phyloP scores from a whole-genome alignment of 1,140 invertebrate genomes.

The Diorhabda sublineata region DNA sequence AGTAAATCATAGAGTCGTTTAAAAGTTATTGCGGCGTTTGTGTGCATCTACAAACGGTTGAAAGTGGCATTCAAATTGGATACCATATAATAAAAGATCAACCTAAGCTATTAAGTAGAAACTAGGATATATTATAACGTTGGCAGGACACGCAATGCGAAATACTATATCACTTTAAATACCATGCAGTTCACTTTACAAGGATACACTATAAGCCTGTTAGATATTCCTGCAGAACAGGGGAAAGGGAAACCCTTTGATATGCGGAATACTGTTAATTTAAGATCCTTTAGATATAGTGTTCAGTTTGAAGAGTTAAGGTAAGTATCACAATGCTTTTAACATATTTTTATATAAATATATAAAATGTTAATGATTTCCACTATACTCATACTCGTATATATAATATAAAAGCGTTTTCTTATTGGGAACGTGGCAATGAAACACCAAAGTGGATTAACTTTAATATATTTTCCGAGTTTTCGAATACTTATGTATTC shows the following conservation, averaged over 20 bases:
- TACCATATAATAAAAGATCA: constrained; percentile 4
- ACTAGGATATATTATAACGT: constrained; percentile 4
- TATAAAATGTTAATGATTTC: too few species aligned
- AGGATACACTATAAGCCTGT: not conserved
- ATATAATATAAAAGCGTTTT: too few species aligned
- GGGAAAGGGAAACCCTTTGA: not conserved
- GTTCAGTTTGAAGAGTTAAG: not conserved
- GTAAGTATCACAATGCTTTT: not conserved
- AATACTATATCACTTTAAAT: constrained; percentile 7
- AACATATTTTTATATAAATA: too few species aligned
- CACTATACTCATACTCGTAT: too few species aligned
- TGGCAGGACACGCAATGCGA: constrained; percentile 8
- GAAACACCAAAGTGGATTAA: too few species aligned
- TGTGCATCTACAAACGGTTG: not conserved
- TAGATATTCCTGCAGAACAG: not conserved
- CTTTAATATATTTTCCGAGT: too few species aligned
- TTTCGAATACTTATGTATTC: too few species aligned
- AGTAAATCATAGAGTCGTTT: not conserved
- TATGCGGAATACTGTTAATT: constrained; percentile 1
- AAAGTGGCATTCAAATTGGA: constrained; percentile 11
- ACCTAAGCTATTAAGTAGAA: constrained; percentile 7
- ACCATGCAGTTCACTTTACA: not conserved
- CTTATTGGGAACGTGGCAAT: too few species aligned
- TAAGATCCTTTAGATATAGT: not conserved
- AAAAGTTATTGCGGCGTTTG: not conserved